phyloP scores from a whole-genome alignment of 2,113 vertebrate species.

The Albula glossodonta region DNA sequence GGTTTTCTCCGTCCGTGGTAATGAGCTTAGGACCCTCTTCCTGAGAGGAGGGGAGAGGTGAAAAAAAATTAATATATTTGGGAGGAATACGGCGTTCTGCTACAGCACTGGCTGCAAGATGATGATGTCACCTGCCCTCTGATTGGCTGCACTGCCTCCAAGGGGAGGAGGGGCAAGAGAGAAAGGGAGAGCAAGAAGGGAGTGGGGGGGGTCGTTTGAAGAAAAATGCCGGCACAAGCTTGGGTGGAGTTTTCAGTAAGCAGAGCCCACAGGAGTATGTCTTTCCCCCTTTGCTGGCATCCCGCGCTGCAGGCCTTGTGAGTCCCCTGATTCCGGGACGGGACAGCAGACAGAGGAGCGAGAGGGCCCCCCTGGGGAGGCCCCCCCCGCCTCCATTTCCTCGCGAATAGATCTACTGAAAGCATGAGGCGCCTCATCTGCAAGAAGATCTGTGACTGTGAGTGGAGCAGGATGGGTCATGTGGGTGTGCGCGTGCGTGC shows the following conservation, averaged over 20 bases:
- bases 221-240: slow-evolving; percentile 79
- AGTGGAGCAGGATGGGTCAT: slow-evolving; percentile 79
- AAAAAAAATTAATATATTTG: slow-evolving; percentile 61
- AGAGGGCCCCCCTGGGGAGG: slow-evolving; percentile 21
- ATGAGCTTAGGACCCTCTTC: slow-evolving; percentile 52
- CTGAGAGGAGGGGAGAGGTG: slow-evolving; percentile 14
- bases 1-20: slow-evolving; percentile 40
- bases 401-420: slow-evolving; percentile 54
- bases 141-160: slow-evolving; percentile 85
- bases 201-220: slow-evolving; percentile 74
- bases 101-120: slow-evolving; percentile 81
- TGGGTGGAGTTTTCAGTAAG: slow-evolving; percentile 61
- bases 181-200: slow-evolving; percentile 64
- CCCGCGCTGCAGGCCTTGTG: slow-evolving; percentile 18
- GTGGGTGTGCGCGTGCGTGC: not conserved
- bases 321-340: slow-evolving; percentile 46
- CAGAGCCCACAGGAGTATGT: slow-evolving; percentile 65
- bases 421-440: slow-evolving; percentile 98
- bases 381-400: slow-evolving; percentile 48
- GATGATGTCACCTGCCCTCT: slow-evolving; percentile 90
- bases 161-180: slow-evolving; percentile 77
- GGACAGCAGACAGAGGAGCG: slow-evolving; percentile 39
- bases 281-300: not conserved
- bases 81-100: slow-evolving; percentile 79
- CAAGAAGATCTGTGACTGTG: slow-evolving; percentile 98